Base-by-base conservation (phyloP, 37 sponge, comb jelly and placozoan species). In the Ephydatia muelleri region DNA sequence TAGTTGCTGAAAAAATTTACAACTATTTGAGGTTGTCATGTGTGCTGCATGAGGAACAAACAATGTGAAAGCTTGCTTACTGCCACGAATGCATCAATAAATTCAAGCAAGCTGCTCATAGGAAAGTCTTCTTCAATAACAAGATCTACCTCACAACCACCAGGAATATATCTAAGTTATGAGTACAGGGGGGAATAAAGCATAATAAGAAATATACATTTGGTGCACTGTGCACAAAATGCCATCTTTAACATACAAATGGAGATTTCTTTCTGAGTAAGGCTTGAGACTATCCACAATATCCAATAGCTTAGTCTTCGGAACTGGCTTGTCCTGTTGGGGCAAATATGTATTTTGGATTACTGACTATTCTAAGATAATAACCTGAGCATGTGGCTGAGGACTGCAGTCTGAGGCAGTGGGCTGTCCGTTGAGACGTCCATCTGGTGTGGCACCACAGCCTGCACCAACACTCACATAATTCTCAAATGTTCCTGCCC, bases 81-180 rank as follows among this genome's bases (percentile, higher is more conserved):
- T 34, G 81, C 67, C 22, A 57, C 69, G 75, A 87, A 87, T 27
- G 76, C 70, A 40, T 67, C 48, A 74, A 87, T 87, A 69, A 87
- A 87, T 49, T 87, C 77, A 23, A 80, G 19, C n/a, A 87, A 70
- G 30, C 26, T 40, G 26, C 81, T 70, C 13, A 23, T n/a, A 22
- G 87, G 87, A 38, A 87, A 87, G 31, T 81, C 69, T 81, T 87
- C 87, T 30, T 68, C 68, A 69, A 87, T 76, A 26, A 35, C 81
- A 68, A 87, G 28, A 49, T 87, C 87, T 33, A 87, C 87, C 76
- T 87, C 87, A 75, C 82, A 80, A 9, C 87, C 87, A 87, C 81
- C 81, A 19, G 82, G 82, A 74, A 87, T 67, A 34, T 36, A 64
- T 27, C 87, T 87, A 79, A 6, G 25, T 75, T 12, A 1, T 13